Base-by-base conservation (phyloP, 2,113 vertebrate genomes). In the Tylochromis polylepis region DNA sequence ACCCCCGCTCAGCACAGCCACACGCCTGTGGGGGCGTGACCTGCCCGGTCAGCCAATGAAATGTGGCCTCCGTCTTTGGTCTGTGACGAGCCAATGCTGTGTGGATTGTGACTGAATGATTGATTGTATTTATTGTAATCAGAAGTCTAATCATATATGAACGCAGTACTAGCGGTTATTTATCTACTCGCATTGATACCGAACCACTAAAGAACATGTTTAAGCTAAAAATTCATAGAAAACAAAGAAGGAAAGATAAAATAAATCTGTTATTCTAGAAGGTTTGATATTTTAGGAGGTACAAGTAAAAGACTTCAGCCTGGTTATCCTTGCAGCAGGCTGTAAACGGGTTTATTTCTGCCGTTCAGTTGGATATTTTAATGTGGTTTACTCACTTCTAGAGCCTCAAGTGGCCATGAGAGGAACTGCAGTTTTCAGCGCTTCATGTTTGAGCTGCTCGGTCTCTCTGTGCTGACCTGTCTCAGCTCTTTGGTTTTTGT, bases 261-360 rank as follows among this genome's bases (percentile, higher is more conserved):
- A 65, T 38, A 38, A 22, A 65, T 22, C 60, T 38, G 34, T 8
- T 34, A 65, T 65, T 65, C 2, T 65, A 34, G 11, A 8, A 65
- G 60, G 60, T 65, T 65, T 65, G 34, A 65, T 14, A 22, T 65
- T 38, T 65, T 65, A 38, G 34, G 34, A 65, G 34, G 60, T 22
- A 38, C 12, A 65, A 3, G 60, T 65, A 38, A 65, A n/a, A 38
- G 60, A 65, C 60, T 65, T 38, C 31, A 2, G 20, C 11, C 31
- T 2, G 2, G 20, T 65, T n/a, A 38, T 38, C 20, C 22, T 6
- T 0, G n/a, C 36, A 70, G 36, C 7, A 41, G 65, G 0, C 7
- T 70, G 65, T 24, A 38, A 43, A 43, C n/a, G 36, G 11, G 36
- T 43, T 70, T 65, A 3, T 70, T 70, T 43, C 36, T 70, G 36